Evolutionary conservation across 1,140 invertebrate species (phyloP).

Genomic region (Solen grandis): DNA sequence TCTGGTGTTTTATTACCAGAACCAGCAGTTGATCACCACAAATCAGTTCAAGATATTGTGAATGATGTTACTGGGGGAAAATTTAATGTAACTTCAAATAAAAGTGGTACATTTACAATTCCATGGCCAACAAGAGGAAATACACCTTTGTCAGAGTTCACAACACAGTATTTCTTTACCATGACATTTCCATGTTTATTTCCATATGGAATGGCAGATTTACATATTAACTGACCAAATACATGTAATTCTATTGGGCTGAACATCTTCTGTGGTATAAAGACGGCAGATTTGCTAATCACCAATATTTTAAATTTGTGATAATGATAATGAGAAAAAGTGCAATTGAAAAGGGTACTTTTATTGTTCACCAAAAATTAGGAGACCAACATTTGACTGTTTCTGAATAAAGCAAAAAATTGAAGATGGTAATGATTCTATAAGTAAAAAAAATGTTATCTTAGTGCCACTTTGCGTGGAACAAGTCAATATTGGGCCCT

Average conservation of each 20-base stretch:
- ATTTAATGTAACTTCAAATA: conserved; percentile 13
- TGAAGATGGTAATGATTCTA: not conserved
- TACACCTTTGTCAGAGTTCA: conserved; percentile 24
- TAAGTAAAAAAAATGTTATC: not conserved
- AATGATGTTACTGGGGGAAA: conserved; percentile 11
- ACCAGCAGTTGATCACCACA: conserved; percentile 23
- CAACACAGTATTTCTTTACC: conserved; percentile 40
- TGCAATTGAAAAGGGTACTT: conserved; percentile 24
- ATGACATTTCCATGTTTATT: conserved; percentile 21
- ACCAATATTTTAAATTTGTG: conserved; percentile 58
- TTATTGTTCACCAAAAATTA: conserved; percentile 52
- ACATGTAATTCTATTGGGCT: conserved; percentile 49
- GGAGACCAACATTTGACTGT: no score
- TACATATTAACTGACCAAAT: conserved; percentile 15
- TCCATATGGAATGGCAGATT: conserved; percentile 37
- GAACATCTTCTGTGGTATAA: conserved; percentile 50
- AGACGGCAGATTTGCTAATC: conserved; percentile 51
- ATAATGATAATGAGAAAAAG: conserved; percentile 44
- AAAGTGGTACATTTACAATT: not conserved
- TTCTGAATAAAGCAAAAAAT: no score
- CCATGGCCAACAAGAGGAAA: conserved; percentile 13
- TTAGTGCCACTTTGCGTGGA: not conserved
- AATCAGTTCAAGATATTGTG: conserved; percentile 38
- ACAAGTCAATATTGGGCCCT: conserved; percentile 49
- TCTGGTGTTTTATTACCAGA: conserved; percentile 50